phyloP scores from a whole-genome alignment of 2,797 vertebrate species.

The Macropodus opercularis region DNA sequence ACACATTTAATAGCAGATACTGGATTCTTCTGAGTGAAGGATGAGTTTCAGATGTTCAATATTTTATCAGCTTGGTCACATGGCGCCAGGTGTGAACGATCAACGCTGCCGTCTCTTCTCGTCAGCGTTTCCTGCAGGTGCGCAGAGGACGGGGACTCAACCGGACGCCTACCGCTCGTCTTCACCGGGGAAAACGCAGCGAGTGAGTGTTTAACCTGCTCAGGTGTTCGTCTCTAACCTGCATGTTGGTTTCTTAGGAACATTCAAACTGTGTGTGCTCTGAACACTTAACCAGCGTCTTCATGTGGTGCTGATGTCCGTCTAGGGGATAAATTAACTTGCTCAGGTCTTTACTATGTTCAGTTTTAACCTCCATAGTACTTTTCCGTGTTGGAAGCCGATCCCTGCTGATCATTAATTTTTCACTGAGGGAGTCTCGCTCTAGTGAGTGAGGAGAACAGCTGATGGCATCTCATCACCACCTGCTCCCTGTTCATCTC shows the following conservation, averaged over 20 bases:
- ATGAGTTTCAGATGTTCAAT: slow-evolving; percentile 51
- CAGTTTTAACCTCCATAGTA: background rate
- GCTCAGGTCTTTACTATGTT: fast-evolving
- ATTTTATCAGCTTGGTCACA: slow-evolving; percentile 56
- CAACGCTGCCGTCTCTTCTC: slow-evolving; percentile 7
- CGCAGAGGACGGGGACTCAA: slow-evolving; percentile 16
- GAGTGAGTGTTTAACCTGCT: slow-evolving; percentile 41
- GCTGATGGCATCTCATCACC: slow-evolving; percentile 31
- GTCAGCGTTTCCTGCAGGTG: slow-evolving; percentile 14
- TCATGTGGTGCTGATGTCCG: background rate
- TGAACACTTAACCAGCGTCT: background rate
- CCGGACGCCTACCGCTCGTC: too few relatives aligned
- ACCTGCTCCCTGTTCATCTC: slow-evolving; percentile 9
- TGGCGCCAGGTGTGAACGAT: slow-evolving; percentile 33
- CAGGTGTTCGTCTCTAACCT: slow-evolving; percentile 3
- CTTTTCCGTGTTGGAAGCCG: slow-evolving; percentile 56
- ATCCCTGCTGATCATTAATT: slow-evolving; percentile 66
- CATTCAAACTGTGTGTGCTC: background rate
- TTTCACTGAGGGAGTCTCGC: slow-evolving; percentile 69
- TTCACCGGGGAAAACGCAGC: background rate
- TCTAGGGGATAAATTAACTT: background rate
- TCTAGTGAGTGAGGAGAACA: slow-evolving; percentile 48
- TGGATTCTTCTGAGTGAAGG: slow-evolving; percentile 7
- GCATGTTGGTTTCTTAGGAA: background rate
- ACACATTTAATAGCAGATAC: background rate